These are phyloP conservation scores for Chrosomus eos DNA, from an alignment of 2,797 vertebrate genomes.

Conservation along the genomic window DNA sequence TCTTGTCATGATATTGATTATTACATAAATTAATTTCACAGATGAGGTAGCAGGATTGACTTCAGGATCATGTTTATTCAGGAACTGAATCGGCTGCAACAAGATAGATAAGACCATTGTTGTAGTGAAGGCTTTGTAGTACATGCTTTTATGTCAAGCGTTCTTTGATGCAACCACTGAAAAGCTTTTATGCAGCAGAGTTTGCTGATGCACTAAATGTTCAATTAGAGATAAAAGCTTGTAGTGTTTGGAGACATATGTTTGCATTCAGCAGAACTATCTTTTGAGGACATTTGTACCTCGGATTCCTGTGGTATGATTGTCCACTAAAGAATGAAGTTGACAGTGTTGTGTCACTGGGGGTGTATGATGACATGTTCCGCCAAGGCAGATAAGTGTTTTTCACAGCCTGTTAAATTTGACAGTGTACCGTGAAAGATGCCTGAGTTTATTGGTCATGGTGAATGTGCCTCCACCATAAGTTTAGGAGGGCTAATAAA, in stretches of 20 bases:
- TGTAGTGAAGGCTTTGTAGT: conserved; percentile 23
- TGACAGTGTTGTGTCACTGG: conserved; percentile 27
- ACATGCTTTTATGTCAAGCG: conserved; percentile 31
- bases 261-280: conserved; percentile 31
- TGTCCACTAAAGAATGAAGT: conserved; percentile 46
- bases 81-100: conserved; percentile 12
- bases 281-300: conserved; percentile 24
- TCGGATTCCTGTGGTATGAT: conserved; percentile 44
- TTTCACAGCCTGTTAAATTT: conserved; percentile 60
- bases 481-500: background rate
- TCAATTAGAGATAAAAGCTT: conserved; percentile 40
- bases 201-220: conserved; percentile 41
- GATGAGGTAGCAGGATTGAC: conserved; percentile 37
- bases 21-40: conserved; percentile 42
- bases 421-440: conserved; percentile 43
- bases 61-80: conserved; percentile 27
- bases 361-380: conserved; percentile 45
- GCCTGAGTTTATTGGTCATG: conserved; percentile 34
- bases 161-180: conserved; percentile 32
- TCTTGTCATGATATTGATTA: conserved; percentile 27
- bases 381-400: conserved; percentile 34
- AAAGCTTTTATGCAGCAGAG: conserved; percentile 37
- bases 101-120: conserved; percentile 17
- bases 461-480: background rate
- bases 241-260: conserved; percentile 38